Evolutionary conservation across 2,888 invertebrate species (phyloP), one percentile per base, ranked within the genome.

Genomic region (Eucera pruinosa): DNA sequence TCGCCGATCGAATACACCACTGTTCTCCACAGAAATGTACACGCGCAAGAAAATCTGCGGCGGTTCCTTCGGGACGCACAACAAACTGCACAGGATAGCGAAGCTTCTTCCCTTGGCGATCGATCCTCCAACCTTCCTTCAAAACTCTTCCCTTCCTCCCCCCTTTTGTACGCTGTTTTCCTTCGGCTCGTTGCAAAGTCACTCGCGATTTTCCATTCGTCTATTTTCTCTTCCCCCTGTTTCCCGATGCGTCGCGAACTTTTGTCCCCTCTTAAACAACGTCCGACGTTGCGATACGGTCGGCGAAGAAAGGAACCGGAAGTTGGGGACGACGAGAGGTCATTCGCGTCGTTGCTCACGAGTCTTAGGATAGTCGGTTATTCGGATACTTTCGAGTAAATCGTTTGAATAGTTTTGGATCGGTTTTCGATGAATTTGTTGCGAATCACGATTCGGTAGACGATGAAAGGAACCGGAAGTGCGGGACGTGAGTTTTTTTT

Each of bases 221-320:
- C 7, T n/a, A 3, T 11, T 11, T 6, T 9, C 13, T 13, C 20
- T 45, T 4, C 18, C 33, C 25, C 20, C 47, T 7, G 23, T 7
- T 23, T 25, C 30, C 18, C 62, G 62, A 27, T 13, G 62, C 62
- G 61, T 23, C 50, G 13, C 11, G 11, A 47, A n/a, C 64, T 18
- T 43, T 67, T 20, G 48, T 50, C 58, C 75, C 60, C 54, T 60
- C 50, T 71, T 76, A 36, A 61, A 72, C 61, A 72, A 76, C 43
- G 66, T 30, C 66, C 43, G 50, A 61, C 57, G 23, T 76, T 72
- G 61, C 23, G 50, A 39, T 27, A 52, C n/a, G 33, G n/a, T 33
- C 15, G 47, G 48, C n/a, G 41, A 43, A 52, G 7, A n/a, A n/a
- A n/a, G n/a, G n/a, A n/a, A n/a, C n/a, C n/a, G n/a, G n/a, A n/a